Conservation (phyloP, 2,888 invertebrate species). For the Rhyacophila evoluta region DNA sequence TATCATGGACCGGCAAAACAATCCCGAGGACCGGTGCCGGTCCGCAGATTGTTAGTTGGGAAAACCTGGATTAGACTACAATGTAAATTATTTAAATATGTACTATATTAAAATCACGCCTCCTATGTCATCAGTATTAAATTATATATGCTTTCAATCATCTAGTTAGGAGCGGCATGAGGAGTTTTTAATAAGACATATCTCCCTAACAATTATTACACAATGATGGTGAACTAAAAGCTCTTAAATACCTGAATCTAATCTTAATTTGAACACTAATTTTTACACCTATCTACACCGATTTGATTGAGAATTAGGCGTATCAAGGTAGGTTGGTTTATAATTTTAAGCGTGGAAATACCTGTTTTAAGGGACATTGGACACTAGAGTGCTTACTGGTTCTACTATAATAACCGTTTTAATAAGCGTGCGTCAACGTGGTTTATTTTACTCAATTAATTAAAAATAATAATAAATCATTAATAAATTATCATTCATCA, state of each 20-base stretch:
- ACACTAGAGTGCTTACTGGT: not conserved
- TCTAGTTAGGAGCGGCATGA: slow-evolving; percentile 15
- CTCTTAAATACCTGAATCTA: slow-evolving; percentile 45
- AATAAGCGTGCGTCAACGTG: slow-evolving; percentile 12
- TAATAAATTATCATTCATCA: too few relatives aligned
- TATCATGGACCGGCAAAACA: too few relatives aligned
- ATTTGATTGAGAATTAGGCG: slow-evolving; percentile 46
- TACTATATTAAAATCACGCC: too few relatives aligned
- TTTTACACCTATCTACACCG: slow-evolving; percentile 46
- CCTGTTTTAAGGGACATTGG: slow-evolving; percentile 31
- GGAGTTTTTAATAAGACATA: slow-evolving; percentile 32
- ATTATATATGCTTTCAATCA: not conserved
- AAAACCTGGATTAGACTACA: too few relatives aligned
- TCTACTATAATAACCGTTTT: not conserved
- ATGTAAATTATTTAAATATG: too few relatives aligned
- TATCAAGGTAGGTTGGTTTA: slow-evolving; percentile 25
- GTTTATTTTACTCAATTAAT: too few relatives aligned
- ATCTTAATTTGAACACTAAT: slow-evolving; percentile 49
- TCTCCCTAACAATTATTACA: slow-evolving; percentile 29
- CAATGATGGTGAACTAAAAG: slow-evolving; percentile 30
- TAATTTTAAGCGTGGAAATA: slow-evolving; percentile 31
- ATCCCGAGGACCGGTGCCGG: too few relatives aligned
- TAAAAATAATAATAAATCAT: too few relatives aligned
- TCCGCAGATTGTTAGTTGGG: too few relatives aligned
- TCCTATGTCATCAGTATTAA: not conserved